Evolutionary conservation across 2,888 invertebrate genomes (phyloP).

Genomic region (Parnassius orleans): DNA sequence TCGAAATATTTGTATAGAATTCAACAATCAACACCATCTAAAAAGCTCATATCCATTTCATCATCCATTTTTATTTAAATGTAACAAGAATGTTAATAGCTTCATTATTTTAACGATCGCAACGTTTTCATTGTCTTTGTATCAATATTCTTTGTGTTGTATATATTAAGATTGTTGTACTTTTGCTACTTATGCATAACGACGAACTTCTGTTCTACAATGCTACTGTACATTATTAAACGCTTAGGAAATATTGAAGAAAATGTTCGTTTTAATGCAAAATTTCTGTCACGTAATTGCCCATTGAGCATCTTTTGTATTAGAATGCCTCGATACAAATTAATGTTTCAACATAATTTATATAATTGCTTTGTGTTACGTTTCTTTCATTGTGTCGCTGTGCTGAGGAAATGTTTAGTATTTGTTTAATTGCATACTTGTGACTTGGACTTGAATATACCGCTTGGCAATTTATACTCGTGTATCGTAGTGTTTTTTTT

Average conservation of each 20-base stretch:
- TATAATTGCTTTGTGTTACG: constrained; percentile 23
- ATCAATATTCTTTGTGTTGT: constrained; percentile 6
- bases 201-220: constrained; percentile 16
- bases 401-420: constrained; percentile 19
- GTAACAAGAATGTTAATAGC: constrained; percentile 14
- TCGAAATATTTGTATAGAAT: too few species aligned
- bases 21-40: too few species aligned
- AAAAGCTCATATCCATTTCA: too few species aligned
- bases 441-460: background rate
- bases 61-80: too few species aligned
- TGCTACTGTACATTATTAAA: constrained; percentile 9
- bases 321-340: constrained; percentile 12
- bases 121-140: constrained; percentile 19
- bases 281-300: constrained; percentile 23
- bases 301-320: constrained; percentile 22
- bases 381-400: constrained; percentile 16
- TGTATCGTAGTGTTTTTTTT: too few species aligned
- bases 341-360: constrained; percentile 21
- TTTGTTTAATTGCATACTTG: background rate
- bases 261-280: constrained; percentile 24
- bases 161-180: constrained; percentile 7
- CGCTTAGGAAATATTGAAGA: constrained; percentile 26
- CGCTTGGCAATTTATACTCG: too few species aligned
- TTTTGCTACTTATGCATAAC: constrained; percentile 4
- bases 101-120: constrained; percentile 22